phyloP scores from a whole-genome alignment of 2,797 vertebrate genomes.

The Melanotaenia maccullochi region DNA sequence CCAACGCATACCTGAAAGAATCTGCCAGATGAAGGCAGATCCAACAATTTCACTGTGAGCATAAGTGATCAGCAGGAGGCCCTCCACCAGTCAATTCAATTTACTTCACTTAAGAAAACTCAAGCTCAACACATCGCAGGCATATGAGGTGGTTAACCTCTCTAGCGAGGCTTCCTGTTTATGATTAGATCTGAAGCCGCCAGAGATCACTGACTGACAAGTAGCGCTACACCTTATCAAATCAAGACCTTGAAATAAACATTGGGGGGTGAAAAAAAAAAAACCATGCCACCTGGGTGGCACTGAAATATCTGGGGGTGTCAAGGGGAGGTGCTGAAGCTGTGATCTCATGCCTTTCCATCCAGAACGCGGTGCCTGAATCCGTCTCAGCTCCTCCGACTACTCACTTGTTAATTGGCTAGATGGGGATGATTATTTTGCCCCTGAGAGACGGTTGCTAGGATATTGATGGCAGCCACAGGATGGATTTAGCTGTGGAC shows the following conservation, averaged over 20 bases:
- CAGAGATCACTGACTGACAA: conserved; percentile 44
- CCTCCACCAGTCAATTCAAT: conserved; percentile 26
- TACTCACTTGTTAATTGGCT: conserved; percentile 66
- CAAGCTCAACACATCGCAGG: neutral
- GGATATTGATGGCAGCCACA: conserved; percentile 63
- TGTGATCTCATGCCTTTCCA: conserved; percentile 44
- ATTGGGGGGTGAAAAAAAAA: neutral
- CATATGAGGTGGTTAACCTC: conserved; percentile 31
- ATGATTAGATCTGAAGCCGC: conserved; percentile 15
- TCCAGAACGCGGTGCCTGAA: conserved; percentile 17
- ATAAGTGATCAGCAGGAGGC: conserved; percentile 40
- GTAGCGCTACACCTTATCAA: conserved; percentile 53
- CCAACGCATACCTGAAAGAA: conserved; percentile 35
- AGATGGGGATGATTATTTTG: conserved; percentile 67
- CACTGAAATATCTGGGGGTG: conserved; percentile 43
- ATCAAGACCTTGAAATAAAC: conserved; percentile 52
- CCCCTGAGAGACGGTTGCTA: conserved; percentile 67
- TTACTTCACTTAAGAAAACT: conserved; percentile 29
- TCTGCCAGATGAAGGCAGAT: conserved; percentile 41
- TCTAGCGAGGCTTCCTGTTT: conserved; percentile 15
- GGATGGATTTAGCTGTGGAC: conserved; percentile 37
- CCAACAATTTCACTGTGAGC: conserved; percentile 30
- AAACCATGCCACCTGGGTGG: conserved; percentile 51
- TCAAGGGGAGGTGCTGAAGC: conserved; percentile 44
- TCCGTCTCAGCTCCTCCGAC: conserved; percentile 25